These are phyloP conservation scores for Petrocephalus schoutedeni DNA, from an alignment of 2,797 vertebrate genomes.

Conservation along the genomic window DNA sequence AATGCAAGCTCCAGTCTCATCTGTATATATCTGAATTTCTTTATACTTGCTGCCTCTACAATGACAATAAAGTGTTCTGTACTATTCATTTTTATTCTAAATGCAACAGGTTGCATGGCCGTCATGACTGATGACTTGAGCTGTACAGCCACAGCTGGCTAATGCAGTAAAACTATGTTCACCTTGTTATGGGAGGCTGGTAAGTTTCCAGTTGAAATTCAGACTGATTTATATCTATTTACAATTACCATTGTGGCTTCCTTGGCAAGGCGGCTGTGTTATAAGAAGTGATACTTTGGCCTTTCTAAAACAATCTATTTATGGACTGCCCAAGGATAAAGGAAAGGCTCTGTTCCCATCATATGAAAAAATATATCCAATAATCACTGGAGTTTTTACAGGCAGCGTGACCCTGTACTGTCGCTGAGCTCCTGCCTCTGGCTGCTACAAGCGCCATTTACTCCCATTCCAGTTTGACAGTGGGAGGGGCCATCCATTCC, in stretches of 20 bases:
- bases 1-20: background rate
- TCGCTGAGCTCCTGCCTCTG: constrained; percentile 38
- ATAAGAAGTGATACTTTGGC: constrained; percentile 12
- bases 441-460: constrained; percentile 44
- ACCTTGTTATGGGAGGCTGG: background rate
- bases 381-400: constrained; percentile 13
- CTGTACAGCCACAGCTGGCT: background rate
- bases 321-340: background rate
- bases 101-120: background rate
- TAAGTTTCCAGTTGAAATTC: background rate
- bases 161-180: background rate
- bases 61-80: background rate
- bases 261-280: background rate
- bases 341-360: background rate
- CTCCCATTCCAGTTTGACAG: constrained; percentile 38
- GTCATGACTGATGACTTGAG: background rate
- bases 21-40: background rate
- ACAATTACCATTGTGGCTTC: background rate
- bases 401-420: constrained; percentile 17
- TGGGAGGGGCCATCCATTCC: constrained; percentile 39
- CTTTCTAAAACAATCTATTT: constrained; percentile 18
- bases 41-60: background rate
- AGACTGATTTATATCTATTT: background rate
- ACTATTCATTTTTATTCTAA: background rate
- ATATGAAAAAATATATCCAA: constrained; percentile 5